Evolutionary conservation across 2,113 vertebrate genomes (phyloP), one percentile per base, ranked within the genome.

Genomic region (Dissostichus mawsoni): DNA sequence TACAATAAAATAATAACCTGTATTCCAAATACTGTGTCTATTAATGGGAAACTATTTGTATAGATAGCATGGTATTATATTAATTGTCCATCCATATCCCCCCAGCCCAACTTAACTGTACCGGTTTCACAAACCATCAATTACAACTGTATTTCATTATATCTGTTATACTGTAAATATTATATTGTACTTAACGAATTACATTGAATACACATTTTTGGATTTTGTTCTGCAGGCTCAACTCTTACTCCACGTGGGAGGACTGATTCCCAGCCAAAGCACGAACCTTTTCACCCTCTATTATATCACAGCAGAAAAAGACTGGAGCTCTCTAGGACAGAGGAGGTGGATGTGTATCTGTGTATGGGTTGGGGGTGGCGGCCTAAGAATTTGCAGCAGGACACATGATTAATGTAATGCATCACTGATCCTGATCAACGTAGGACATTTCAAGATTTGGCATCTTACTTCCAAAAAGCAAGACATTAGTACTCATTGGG

Each of bases 331-430:
- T 51, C n/a, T 33, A 1, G 14, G 64, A n/a, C 1, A 5, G 18
- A 45, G 45, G 29, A 36, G 25, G 64, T 33, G 17, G 50, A 11
- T 59, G 36, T 75, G 53, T 3, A 10, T 23, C 8, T 36, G 33
- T 64, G 1, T 29, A 16, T 33, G 47, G 36, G 47, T 41, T 17
- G 3, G 10, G 51, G 16, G 44, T 44, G 29, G 65, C 52, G 65
- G 41, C 3, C 64, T 9, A 52, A 62, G 59, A 2, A 61, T 57
- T 16, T 68, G 63, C 86, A 80, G 56, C 78, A 87, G 33, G 20
- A 17, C 23, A 20, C 51, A 14, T 33, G 51, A 58, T 5, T 45
- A 48, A 72, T 20, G 23, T 25, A 13, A 59, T 17, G 44, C 41
- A 36, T 3, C 44, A 47, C 17, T 20, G 50, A 65, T 29, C 36